A percentile compares a stretch with the other conserved stretches of the same genome.
Conservation (phyloP, 2,797 vertebrate genomes). For the Semotilus atromaculatus region DNA sequence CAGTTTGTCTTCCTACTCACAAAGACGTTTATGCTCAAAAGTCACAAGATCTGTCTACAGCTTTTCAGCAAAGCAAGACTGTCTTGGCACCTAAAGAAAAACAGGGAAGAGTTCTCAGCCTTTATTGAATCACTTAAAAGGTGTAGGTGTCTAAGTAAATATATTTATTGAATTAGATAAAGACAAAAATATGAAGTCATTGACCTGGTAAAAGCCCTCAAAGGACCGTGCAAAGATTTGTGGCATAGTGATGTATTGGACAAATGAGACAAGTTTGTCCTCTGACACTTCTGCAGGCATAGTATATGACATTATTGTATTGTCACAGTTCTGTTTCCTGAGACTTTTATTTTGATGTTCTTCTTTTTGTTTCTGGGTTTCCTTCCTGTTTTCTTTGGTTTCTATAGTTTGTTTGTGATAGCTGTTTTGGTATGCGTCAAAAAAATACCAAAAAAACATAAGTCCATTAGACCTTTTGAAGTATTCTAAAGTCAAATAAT, state of each 20-base stretch:
- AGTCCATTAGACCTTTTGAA: neutral
- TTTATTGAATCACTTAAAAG: neutral
- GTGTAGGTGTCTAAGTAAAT: neutral
- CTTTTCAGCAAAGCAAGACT: neutral
- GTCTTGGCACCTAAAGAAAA: neutral
- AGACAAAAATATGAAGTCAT: neutral
- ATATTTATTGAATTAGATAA: neutral
- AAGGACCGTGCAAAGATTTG: neutral
- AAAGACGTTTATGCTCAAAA: neutral
- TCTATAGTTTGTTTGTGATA: too few species aligned
- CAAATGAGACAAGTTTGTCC: neutral
- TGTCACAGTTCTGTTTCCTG: too few species aligned
- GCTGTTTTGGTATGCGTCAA: too few species aligned
- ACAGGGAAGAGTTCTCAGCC: neutral
- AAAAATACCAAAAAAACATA: neutral
- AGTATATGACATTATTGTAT: neutral
- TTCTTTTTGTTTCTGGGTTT: too few species aligned
- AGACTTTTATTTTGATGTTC: too few species aligned
- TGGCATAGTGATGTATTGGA: neutral
- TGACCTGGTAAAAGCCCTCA: neutral
- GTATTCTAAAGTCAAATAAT: neutral
- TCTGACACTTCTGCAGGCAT: neutral
- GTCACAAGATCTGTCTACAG: neutral
- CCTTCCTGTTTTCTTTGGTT: too few species aligned
- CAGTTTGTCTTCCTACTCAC: conserved; percentile 21